Evolutionary conservation across 2,113 vertebrate species (phyloP).

Genomic region (Sorex araneus): DNA sequence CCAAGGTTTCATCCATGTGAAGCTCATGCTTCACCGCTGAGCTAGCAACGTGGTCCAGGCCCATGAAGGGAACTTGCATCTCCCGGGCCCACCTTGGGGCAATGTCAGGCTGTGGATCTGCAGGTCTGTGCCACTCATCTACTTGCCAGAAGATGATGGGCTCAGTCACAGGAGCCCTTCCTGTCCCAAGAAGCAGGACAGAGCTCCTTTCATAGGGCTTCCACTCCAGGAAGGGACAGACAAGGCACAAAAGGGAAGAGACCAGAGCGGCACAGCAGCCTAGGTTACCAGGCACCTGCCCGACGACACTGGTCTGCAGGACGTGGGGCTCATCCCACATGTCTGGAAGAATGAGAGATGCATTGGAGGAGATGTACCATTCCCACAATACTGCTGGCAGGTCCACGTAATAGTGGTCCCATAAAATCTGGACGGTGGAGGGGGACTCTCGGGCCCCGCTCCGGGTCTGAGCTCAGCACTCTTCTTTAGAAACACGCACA

Average conservation of each 20-base stretch:
- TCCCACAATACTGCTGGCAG: no score
- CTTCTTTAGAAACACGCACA: neutral
- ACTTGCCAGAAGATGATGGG: accelerated
- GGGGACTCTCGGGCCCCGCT: neutral
- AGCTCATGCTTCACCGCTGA: neutral
- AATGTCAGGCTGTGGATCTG: no score
- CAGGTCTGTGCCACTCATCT: no score
- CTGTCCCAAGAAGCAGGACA: neutral
- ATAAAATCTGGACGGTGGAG: neutral
- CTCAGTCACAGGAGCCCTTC: accelerated
- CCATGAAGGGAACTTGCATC: neutral
- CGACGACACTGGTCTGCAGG: no score
- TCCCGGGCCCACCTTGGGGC: no score
- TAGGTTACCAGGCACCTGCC: no score
- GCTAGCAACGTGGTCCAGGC: neutral
- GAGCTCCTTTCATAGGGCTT: neutral
- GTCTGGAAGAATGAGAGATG: no score
- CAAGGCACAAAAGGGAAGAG: neutral
- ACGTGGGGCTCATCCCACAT: no score
- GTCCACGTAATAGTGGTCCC: neutral
- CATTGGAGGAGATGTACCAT: no score
- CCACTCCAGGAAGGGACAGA: neutral
- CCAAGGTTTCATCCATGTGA: neutral
- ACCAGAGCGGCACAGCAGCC: neutral
- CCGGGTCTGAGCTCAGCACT: neutral